These are phyloP conservation scores for Daphoenositta chrysoptera DNA, from an alignment of 2,113 vertebrate species.

Conservation along the genomic window DNA sequence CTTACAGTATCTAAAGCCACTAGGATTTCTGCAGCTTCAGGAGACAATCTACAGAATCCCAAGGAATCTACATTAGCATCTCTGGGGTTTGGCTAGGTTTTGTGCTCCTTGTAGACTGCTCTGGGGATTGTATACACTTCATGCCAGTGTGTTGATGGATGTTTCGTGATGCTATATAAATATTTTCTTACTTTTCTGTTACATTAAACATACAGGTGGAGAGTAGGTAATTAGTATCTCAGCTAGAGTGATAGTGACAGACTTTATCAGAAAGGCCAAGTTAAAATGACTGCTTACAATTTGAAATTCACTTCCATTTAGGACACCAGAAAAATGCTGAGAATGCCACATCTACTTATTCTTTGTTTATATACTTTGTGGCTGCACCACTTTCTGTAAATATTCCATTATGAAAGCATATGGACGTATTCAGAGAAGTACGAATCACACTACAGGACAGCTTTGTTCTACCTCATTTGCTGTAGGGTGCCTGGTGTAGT, in stretches of 20 bases:
- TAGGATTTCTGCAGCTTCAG: conserved; percentile 20
- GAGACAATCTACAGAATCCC: conserved; percentile 38
- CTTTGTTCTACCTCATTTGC: background rate
- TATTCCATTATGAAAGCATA: background rate
- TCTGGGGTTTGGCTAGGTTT: conserved; percentile 7
- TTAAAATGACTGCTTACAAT: background rate
- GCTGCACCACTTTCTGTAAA: background rate
- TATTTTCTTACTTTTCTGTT: conserved; percentile 31
- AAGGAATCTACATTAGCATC: conserved; percentile 16
- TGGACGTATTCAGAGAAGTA: background rate
- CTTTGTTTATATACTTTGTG: background rate
- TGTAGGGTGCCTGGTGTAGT: background rate
- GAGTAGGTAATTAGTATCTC: background rate
- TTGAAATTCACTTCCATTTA: background rate
- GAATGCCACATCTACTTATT: background rate
- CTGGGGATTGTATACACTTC: conserved; percentile 17
- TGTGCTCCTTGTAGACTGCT: background rate
- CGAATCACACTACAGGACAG: background rate
- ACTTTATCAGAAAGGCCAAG: background rate
- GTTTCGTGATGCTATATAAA: conserved; percentile 8
- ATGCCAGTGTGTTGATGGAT: conserved; percentile 23
- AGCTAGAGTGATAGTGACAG: background rate
- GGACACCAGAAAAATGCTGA: background rate
- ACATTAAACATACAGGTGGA: conserved; percentile 9
- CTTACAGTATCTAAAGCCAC: background rate